A percentile compares a stretch with the other conserved stretches of the same genome.
Evolutionary conservation across 2,113 vertebrate species (phyloP).

Genomic region (Carettochelys insculpta): DNA sequence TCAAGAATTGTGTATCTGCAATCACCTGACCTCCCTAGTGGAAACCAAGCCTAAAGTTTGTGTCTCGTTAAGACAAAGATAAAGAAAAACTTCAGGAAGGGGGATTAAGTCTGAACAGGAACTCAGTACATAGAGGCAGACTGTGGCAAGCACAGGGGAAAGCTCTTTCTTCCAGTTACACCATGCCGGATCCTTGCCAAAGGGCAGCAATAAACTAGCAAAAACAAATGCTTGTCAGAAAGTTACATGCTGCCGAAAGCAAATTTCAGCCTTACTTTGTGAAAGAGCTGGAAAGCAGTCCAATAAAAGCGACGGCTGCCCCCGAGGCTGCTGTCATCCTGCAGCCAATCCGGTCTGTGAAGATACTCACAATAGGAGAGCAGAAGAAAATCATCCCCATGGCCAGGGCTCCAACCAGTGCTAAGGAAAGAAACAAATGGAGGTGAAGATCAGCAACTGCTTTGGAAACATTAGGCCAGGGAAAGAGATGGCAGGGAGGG

Average conservation of each 20-base stretch:
- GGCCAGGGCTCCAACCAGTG: slow-evolving; percentile 94
- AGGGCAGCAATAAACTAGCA: neutral
- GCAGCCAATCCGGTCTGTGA: slow-evolving; percentile 95
- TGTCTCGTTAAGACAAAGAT: neutral
- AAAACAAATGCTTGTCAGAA: neutral
- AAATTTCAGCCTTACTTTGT: slow-evolving; percentile 86
- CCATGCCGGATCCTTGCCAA: neutral
- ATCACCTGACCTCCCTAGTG: no score
- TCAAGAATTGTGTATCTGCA: no score
- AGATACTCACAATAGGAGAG: slow-evolving; percentile 98
- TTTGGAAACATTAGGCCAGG: neutral
- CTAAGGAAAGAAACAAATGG: slow-evolving; percentile 76
- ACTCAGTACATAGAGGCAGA: fast-evolving
- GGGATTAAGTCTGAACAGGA: neutral
- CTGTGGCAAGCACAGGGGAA: neutral
- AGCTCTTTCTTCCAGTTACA: neutral
- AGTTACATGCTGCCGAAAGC: neutral
- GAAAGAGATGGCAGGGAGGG: no score
- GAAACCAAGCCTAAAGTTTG: neutral
- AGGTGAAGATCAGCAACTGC: neutral
- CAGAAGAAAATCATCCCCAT: slow-evolving; percentile 99
- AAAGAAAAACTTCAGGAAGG: neutral
- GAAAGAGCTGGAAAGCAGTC: slow-evolving; percentile 93
- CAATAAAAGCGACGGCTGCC: slow-evolving; percentile 90
- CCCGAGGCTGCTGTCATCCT: slow-evolving; percentile 91